Base-by-base conservation (phyloP, 2,888 invertebrate genomes). In the Alcis repandata region DNA sequence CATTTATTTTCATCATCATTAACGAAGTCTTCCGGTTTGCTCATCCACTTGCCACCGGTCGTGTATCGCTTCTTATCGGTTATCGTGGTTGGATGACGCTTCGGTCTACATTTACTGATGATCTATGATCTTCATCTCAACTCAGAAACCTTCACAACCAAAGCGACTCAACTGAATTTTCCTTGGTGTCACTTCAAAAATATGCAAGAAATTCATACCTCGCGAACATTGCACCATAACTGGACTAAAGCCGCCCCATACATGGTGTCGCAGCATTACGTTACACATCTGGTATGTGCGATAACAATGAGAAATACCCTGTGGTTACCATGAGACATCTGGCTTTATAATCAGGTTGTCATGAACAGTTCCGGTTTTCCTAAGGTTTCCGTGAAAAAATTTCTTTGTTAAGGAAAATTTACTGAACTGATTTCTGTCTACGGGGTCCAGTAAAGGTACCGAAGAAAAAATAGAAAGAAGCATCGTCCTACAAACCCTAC, bases 181-280 rank as follows among this genome's bases (percentile, higher is more conserved):
- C 36, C 38, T 22, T 17, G 48, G 33, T 20, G n/a, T 51, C 51
- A 51, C 51, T 36, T 19, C 22, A 59, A 45, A 62, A 62, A 41
- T 36, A 56, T 56, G 40, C 56, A 56, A 51, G 49, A 40, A 43
- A 59, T 64, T 53, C 56, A 33, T 51, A 59, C 22, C 59, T 36
- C 46, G 60, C 43, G 27, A 45, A 22, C 20, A 17, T 51, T 57
- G 56, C 62, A 17, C 49, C 62, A 57, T 62, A 51, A 51, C 49
- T 49, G 56, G 22, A 62, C 22, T 33, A 43, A 33, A 49, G 27
- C 32, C 13, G 11, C 19, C 11, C 60, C 62, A 33, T 45, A 62
- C 38, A 48, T 20, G 52, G 61, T 11, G 22, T 17, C 36, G n/a
- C 4, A 41, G n/a, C 19, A 60, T 40, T 61, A 48, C 40, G 56